Evolutionary conservation across 2,888 invertebrate species (phyloP).

Genomic region (Brenthis ino): DNA sequence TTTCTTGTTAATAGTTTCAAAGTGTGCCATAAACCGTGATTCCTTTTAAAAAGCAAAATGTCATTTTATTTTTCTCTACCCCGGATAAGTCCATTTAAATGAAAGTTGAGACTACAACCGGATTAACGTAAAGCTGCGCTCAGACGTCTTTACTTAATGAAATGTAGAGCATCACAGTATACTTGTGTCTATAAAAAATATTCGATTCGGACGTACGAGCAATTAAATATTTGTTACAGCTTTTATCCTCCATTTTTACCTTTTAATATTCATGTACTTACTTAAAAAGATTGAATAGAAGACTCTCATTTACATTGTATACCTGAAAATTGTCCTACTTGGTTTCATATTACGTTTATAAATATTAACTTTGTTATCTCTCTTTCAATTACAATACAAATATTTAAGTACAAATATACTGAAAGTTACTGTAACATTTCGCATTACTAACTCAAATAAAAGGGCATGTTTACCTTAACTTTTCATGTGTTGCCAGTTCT

Average conservation of each 20-base stretch:
- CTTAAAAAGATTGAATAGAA: not conserved
- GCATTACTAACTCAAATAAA: not conserved
- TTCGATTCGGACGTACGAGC: too few species aligned
- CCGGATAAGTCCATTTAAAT: too few species aligned
- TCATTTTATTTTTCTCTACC: too few species aligned
- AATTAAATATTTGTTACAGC: too few species aligned
- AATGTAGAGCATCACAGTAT: conserved; percentile 1
- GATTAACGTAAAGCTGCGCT: too few species aligned
- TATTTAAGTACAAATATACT: not conserved
- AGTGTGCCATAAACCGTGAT: too few species aligned
- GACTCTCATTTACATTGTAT: not conserved
- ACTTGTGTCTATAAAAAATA: not conserved
- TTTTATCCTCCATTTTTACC: too few species aligned
- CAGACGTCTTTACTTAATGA: not conserved
- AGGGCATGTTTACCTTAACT: not conserved
- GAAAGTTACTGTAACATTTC: not conserved
- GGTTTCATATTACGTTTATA: not conserved
- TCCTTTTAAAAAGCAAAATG: too few species aligned
- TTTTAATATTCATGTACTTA: too few species aligned
- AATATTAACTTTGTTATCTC: not conserved
- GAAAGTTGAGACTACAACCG: too few species aligned
- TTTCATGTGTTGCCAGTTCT: too few species aligned
- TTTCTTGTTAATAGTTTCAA: too few species aligned
- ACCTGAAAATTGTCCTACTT: not conserved
- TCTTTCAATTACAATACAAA: not conserved